phyloP scores from a whole-genome alignment of 35 echinoderm and acorn worm species.

The Acanthaster planci region DNA sequence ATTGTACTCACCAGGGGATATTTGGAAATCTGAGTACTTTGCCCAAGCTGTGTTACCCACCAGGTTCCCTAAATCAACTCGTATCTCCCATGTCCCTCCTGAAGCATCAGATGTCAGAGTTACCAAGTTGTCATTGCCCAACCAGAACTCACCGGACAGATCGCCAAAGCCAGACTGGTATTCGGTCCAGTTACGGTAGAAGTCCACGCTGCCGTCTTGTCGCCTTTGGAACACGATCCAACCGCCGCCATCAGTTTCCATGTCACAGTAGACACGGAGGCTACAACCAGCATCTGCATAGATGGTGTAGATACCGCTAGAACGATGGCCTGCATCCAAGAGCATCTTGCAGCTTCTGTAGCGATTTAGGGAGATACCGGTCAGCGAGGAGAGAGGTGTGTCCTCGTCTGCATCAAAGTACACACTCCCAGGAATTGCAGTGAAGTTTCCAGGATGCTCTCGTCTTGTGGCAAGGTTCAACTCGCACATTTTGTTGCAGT shows the following conservation, averaged over 20 bases:
- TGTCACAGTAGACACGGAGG: conserved; percentile 21
- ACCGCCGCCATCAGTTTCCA: conserved; percentile 25
- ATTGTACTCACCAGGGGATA: neutral
- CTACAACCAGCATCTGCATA: neutral
- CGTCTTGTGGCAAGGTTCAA: neutral
- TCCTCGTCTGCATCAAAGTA: neutral
- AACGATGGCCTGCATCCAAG: neutral
- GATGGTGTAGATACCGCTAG: conserved; percentile 20
- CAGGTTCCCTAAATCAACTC: neutral
- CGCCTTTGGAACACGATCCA: conserved; percentile 36
- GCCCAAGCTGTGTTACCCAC: neutral
- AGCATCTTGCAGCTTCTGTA: conserved; percentile 8
- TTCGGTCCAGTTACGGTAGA: neutral
- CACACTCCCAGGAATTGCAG: neutral
- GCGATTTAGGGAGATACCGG: neutral
- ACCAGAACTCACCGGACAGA: conserved; percentile 19
- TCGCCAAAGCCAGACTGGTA: conserved; percentile 7
- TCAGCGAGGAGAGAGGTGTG: neutral
- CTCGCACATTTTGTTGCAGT: neutral
- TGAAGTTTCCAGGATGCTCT: neutral
- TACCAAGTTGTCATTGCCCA: conserved; percentile 3
- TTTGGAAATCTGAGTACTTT: neutral
- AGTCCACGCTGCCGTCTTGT: conserved; percentile 25
- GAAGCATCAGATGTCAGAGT: conserved; percentile 2
- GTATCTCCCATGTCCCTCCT: neutral